These are phyloP conservation scores for Diploptera punctata DNA, from an alignment of 2,888 invertebrate species.

Conservation along the genomic window DNA sequence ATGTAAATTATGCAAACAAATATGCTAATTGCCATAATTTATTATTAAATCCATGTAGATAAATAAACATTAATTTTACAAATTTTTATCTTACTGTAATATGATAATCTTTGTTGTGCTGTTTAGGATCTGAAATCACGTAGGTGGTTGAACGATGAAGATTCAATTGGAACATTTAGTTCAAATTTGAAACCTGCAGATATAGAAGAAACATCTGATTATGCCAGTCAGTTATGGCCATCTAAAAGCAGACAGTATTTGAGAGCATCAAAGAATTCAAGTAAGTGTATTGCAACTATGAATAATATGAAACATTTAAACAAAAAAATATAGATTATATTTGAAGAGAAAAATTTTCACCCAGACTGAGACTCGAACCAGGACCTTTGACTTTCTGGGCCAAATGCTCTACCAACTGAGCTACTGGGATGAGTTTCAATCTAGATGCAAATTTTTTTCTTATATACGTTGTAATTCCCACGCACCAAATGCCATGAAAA, in stretches of 20 bases:
- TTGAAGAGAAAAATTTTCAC: too few relatives aligned
- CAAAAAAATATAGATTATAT: too few relatives aligned
- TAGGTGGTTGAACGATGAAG: background rate
- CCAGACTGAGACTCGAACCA: too few relatives aligned
- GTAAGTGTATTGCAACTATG: too few relatives aligned
- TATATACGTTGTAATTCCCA: too few relatives aligned
- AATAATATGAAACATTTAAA: too few relatives aligned
- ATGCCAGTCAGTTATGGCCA: background rate
- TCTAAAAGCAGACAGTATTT: background rate
- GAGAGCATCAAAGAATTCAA: background rate
- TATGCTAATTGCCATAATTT: background rate
- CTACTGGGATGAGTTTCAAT: too few relatives aligned
- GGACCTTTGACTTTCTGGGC: too few relatives aligned
- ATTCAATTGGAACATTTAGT: constrained; percentile 5
- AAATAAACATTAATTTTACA: background rate
- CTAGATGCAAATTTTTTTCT: too few relatives aligned
- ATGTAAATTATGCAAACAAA: background rate
- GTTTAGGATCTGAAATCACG: background rate
- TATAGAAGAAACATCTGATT: background rate
- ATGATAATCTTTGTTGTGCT: background rate
- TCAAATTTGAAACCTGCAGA: background rate
- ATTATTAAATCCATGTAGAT: background rate
- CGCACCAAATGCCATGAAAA: too few relatives aligned
- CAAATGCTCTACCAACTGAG: too few relatives aligned
- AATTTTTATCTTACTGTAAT: background rate